phyloP scores from a whole-genome alignment of 2,113 vertebrate genomes.

The Cyprinus carpio region DNA sequence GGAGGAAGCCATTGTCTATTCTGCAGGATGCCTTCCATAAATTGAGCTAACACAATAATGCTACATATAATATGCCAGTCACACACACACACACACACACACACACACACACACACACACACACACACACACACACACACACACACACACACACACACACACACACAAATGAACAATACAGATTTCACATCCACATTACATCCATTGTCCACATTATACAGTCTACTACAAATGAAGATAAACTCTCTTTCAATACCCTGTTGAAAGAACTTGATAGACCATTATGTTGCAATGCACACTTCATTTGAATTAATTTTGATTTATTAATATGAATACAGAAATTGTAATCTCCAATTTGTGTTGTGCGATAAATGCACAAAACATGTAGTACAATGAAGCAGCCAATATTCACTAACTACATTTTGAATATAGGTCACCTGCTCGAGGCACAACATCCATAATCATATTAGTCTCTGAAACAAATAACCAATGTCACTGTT shows the following conservation, averaged over 20 bases:
- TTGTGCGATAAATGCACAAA: not conserved
- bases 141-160: not conserved
- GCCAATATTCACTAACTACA: not conserved
- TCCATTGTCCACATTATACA: not conserved
- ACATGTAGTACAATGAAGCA: not conserved
- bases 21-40: not conserved
- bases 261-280: not conserved
- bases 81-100: not conserved
- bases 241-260: not conserved
- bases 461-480: constrained; percentile 29
- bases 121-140: not conserved
- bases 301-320: not conserved
- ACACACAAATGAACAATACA: constrained; percentile 6
- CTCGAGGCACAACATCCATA: constrained; percentile 15
- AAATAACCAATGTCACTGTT: constrained; percentile 23
- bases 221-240: not conserved
- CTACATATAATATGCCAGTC: not conserved
- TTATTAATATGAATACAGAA: not conserved
- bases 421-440: constrained; percentile 28
- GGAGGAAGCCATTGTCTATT: not conserved
- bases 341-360: not conserved
- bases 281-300: not conserved
- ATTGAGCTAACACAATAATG: not conserved
- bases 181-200: not conserved
- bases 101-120: not conserved